Evolutionary conservation across 2,888 invertebrate species (phyloP).

Genomic region (Lagria hirta): DNA sequence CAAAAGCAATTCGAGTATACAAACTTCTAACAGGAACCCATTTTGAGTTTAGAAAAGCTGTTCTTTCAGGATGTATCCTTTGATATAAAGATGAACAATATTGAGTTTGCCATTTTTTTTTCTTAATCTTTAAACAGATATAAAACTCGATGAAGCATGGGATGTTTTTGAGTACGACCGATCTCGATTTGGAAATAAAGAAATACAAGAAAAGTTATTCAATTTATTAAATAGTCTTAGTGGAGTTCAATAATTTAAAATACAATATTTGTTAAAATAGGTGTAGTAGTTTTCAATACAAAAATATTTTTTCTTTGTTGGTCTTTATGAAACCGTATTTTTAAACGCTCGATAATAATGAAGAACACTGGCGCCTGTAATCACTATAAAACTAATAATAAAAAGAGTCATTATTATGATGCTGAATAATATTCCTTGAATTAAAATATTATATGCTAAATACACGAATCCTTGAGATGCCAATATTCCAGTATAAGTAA

Average conservation of each 20-base stretch:
- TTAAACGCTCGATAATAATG: constrained; percentile 31
- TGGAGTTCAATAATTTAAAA: too few relatives aligned
- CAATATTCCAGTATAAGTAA: constrained; percentile 22
- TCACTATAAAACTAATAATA: constrained; percentile 30
- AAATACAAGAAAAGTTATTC: too few relatives aligned
- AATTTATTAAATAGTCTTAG: too few relatives aligned
- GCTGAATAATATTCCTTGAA: constrained; percentile 33
- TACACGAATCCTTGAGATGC: constrained; percentile 28
- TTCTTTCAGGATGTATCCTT: constrained; percentile 20
- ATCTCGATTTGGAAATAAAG: too few relatives aligned
- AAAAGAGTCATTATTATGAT: constrained; percentile 31
- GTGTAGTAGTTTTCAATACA: too few relatives aligned
- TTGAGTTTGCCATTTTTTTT: too few relatives aligned
- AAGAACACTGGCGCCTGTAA: constrained; percentile 31
- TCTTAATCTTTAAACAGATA: too few relatives aligned
- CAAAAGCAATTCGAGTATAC: constrained; percentile 5
- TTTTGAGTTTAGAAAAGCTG: constrained; percentile 4
- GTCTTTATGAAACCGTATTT: constrained; percentile 3
- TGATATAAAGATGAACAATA: too few relatives aligned
- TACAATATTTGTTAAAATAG: too few relatives aligned
- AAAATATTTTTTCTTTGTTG: constrained; percentile 10
- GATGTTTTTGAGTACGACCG: too few relatives aligned
- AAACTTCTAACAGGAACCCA: constrained; percentile 8
- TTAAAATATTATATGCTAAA: constrained; percentile 30
- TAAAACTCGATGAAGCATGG: too few relatives aligned